Evolutionary conservation across 2,888 invertebrate genomes (phyloP).

Genomic region (Dicranocentrus wangi): DNA sequence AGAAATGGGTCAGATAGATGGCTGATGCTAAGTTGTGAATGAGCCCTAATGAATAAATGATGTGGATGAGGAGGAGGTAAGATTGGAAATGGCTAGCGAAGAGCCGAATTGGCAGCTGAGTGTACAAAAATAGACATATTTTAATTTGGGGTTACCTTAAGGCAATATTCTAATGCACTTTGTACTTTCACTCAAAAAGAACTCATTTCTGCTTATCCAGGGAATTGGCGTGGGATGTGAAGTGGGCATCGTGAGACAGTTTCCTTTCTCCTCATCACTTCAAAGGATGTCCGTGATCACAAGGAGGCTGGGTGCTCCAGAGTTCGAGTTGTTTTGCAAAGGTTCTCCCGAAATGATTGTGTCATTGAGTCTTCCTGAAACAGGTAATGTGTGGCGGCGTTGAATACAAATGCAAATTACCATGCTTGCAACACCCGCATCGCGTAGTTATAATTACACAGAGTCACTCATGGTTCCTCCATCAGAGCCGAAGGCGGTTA

Average conservation of each 20-base stretch:
- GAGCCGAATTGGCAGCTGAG: no score
- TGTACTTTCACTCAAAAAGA: not conserved
- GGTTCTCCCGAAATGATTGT: constrained; percentile 95
- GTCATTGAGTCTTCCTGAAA: constrained; percentile 84
- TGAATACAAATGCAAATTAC: no score
- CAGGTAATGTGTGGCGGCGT: no score
- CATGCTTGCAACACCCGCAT: no score
- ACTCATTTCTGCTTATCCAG: constrained; percentile 12
- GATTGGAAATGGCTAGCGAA: no score
- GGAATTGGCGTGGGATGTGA: constrained; percentile 76
- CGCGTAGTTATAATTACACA: no score
- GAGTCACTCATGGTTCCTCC: no score
- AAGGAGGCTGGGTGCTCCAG: constrained; percentile 82
- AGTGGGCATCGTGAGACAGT: constrained; percentile 88
- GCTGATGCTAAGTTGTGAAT: not conserved
- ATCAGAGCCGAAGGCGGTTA: no score
- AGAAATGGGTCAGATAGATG: not conserved
- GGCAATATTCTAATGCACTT: no score
- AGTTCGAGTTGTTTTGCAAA: constrained; percentile 89
- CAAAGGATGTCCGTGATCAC: constrained; percentile 94
- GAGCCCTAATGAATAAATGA: not conserved
- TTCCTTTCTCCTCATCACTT: constrained; percentile 89
- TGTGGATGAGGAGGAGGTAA: not conserved
- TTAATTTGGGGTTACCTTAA: no score
- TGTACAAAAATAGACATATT: no score